Conservation (phyloP, 37 sponge, comb jelly and placozoan genomes). For the Mnemiopsis leidyi region DNA sequence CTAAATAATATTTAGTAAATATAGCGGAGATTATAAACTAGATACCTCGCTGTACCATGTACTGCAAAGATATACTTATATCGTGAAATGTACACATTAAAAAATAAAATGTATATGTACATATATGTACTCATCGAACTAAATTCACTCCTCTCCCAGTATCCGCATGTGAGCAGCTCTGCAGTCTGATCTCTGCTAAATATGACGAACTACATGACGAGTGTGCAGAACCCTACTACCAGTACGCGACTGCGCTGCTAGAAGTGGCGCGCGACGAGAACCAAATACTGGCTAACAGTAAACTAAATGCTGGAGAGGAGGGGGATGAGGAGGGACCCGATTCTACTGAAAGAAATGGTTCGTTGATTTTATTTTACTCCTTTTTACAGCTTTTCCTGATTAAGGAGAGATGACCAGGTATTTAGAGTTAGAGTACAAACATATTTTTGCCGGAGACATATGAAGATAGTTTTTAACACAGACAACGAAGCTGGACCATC, state of each 20-base stretch:
- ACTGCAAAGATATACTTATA: background rate
- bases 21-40: too few relatives aligned
- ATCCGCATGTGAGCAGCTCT: conserved; percentile 18
- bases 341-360: conserved; percentile 1
- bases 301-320: background rate
- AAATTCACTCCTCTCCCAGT: background rate
- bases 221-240: conserved; percentile 53
- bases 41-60: too few relatives aligned
- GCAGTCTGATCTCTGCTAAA: conserved; percentile 19
- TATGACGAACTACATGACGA: conserved; percentile 53
- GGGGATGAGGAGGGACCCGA: conserved; percentile 18
- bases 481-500: background rate
- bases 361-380: too few relatives aligned
- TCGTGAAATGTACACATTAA: too few relatives aligned
- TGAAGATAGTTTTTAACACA: too few relatives aligned
- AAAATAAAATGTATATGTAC: background rate
- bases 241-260: conserved; percentile 48
- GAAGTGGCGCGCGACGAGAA: conserved; percentile 32
- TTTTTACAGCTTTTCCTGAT: too few relatives aligned
- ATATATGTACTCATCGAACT: background rate
- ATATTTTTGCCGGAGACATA: too few relatives aligned
- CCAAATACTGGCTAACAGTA: background rate
- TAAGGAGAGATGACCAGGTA: too few relatives aligned
- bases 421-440: too few relatives aligned
- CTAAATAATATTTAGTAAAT: too few relatives aligned